Evolutionary conservation across 2,797 vertebrate genomes (phyloP).

Genomic region (Sebastiscus tertius): DNA sequence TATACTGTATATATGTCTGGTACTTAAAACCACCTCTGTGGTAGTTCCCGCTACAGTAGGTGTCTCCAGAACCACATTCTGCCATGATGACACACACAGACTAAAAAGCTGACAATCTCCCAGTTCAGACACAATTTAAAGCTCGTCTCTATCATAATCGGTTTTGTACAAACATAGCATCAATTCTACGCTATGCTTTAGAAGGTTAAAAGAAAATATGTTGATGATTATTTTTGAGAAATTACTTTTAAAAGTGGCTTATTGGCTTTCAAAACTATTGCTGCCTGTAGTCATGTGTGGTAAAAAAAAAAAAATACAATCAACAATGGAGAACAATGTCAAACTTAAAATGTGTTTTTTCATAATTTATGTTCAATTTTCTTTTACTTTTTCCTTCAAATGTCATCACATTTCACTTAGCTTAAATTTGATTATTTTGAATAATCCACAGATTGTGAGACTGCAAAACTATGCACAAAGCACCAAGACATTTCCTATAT

Average conservation of each 20-base stretch:
- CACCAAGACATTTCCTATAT: not conserved
- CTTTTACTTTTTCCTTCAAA: not conserved
- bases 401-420: not conserved
- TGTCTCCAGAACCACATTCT: too few relatives aligned
- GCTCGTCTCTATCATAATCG: too few relatives aligned
- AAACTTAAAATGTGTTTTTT: not conserved
- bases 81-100: too few relatives aligned
- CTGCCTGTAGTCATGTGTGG: not conserved
- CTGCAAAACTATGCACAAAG: not conserved
- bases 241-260: not conserved
- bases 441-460: not conserved
- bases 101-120: not conserved
- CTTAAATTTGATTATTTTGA: not conserved
- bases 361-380: too few relatives aligned
- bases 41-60: too few relatives aligned
- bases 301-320: not conserved
- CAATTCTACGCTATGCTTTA: not conserved
- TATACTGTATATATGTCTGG: too few relatives aligned
- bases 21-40: too few relatives aligned
- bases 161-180: not conserved
- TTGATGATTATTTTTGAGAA: not conserved
- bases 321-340: not conserved
- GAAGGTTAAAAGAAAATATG: not conserved
- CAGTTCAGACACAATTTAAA: too few relatives aligned
- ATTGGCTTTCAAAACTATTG: not conserved